These are phyloP conservation scores for Paracanthobrama guichenoti DNA, from an alignment of 2,113 vertebrate species.

Conservation along the genomic window DNA sequence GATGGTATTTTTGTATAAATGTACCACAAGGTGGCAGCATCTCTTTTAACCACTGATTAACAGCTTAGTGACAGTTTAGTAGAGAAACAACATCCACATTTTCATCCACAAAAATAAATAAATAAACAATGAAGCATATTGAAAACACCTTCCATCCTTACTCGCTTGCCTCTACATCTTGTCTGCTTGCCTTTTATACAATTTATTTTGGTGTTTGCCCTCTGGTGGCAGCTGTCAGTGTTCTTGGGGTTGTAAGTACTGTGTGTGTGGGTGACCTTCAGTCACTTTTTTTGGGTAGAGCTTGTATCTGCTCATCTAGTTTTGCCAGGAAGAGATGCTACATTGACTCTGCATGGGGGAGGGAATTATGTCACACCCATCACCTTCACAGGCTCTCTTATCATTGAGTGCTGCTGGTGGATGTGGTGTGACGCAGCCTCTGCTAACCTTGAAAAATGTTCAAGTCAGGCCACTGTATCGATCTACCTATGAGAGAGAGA, in stretches of 20 bases:
- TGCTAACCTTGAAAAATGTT: neutral
- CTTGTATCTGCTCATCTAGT: conserved; percentile 26
- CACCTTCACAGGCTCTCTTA: conserved; percentile 22
- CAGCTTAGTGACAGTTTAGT: neutral
- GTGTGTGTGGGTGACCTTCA: conserved; percentile 15
- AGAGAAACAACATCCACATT: neutral
- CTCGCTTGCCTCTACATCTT: conserved; percentile 31
- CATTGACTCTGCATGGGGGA: neutral
- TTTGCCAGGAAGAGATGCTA: conserved; percentile 10
- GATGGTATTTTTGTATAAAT: neutral
- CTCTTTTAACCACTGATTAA: no score
- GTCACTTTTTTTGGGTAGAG: conserved; percentile 46
- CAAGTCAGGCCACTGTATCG: neutral
- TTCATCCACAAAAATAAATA: neutral
- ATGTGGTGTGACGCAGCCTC: conserved; percentile 27
- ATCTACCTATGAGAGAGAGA: neutral
- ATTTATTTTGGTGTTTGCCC: conserved; percentile 30
- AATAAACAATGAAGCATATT: neutral
- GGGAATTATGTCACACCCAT: neutral
- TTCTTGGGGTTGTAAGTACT: conserved; percentile 4
- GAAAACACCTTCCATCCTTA: neutral
- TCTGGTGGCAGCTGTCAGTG: conserved; percentile 18
- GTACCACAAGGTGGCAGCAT: neutral
- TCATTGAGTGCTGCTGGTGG: neutral
- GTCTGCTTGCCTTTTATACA: conserved; percentile 30